Percentiles rank a stretch among this genome's conserved stretches.
Evolutionary conservation across 2,113 vertebrate genomes (phyloP).

Genomic region (Maccullochella peelii): DNA sequence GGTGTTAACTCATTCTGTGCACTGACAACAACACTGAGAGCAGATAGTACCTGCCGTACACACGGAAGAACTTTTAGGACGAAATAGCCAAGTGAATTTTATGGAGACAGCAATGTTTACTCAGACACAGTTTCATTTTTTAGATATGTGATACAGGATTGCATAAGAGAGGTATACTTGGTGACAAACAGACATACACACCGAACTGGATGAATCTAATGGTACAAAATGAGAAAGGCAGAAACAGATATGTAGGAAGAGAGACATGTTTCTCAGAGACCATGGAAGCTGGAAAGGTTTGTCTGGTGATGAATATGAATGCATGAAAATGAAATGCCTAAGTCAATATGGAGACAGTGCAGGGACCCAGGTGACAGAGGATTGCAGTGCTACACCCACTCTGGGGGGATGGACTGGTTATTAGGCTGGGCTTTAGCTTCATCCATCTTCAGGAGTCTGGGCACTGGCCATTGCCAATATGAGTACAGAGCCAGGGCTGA

Average conservation of each 20-base stretch:
- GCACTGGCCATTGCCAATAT: slow-evolving; percentile 70
- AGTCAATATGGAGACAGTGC: slow-evolving; percentile 73
- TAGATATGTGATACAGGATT: slow-evolving; percentile 6
- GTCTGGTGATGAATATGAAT: slow-evolving; percentile 71
- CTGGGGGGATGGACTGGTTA: slow-evolving; percentile 76
- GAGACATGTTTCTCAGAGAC: slow-evolving; percentile 30
- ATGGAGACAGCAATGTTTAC: slow-evolving; percentile 15
- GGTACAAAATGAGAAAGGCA: slow-evolving; percentile 23
- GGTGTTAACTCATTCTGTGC: not conserved
- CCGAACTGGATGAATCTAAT: slow-evolving; percentile 33
- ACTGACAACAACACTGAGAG: slow-evolving; percentile 4
- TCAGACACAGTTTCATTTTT: slow-evolving; percentile 34
- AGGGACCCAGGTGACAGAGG: slow-evolving; percentile 72
- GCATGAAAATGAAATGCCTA: slow-evolving; percentile 75
- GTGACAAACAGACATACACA: slow-evolving; percentile 1
- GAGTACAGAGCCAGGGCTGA: slow-evolving; percentile 61
- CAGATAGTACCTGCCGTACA: not conserved
- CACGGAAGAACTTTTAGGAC: slow-evolving; percentile 18
- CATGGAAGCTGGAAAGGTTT: slow-evolving; percentile 33
- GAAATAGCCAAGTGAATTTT: slow-evolving; percentile 13
- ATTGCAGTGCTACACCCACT: slow-evolving; percentile 59
- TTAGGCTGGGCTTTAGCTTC: slow-evolving; percentile 71
- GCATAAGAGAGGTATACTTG: not conserved
- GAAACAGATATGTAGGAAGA: not conserved
- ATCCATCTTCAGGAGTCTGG: slow-evolving; percentile 78